Evolutionary conservation across 64 coral and sea anemone species (phyloP).

Genomic region (Anthopleura sola): DNA sequence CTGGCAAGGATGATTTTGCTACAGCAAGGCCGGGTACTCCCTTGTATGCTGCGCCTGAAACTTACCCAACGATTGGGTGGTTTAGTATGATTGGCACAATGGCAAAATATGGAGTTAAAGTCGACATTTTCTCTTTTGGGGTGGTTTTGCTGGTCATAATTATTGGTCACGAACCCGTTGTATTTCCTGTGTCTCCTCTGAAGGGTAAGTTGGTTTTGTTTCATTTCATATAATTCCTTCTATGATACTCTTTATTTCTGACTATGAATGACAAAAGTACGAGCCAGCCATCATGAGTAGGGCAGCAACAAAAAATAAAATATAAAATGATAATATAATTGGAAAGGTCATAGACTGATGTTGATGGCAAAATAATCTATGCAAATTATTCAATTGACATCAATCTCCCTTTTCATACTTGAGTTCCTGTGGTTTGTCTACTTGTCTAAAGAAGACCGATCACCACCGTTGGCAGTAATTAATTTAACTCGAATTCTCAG

Average conservation of each 20-base stretch:
- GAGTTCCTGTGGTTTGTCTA: too few species aligned
- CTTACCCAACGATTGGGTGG: background rate
- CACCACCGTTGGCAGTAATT: too few species aligned
- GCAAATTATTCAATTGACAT: too few species aligned
- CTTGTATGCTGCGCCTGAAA: constrained; percentile 53
- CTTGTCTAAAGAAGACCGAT: too few species aligned
- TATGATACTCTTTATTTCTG: background rate
- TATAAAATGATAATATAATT: too few species aligned
- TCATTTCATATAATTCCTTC: background rate
- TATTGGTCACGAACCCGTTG: constrained; percentile 10
- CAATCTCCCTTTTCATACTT: too few species aligned
- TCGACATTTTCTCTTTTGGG: constrained; percentile 72
- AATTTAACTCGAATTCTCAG: too few species aligned
- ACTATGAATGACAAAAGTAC: background rate
- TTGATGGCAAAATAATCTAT: background rate
- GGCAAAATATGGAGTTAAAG: constrained; percentile 34
- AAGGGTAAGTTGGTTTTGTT: background rate
- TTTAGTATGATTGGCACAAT: too few species aligned
- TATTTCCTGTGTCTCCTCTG: background rate
- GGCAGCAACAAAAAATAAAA: too few species aligned
- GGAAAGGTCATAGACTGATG: too few species aligned
- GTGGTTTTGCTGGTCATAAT: constrained; percentile 46
- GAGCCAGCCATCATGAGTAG: too few species aligned
- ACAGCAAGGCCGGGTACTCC: constrained; percentile 16
- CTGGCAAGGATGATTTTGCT: background rate